Percentiles rank a stretch among this genome's conserved stretches.
Evolutionary conservation across 2,888 invertebrate species (phyloP).

Genomic region (Microchrysa polita): DNA sequence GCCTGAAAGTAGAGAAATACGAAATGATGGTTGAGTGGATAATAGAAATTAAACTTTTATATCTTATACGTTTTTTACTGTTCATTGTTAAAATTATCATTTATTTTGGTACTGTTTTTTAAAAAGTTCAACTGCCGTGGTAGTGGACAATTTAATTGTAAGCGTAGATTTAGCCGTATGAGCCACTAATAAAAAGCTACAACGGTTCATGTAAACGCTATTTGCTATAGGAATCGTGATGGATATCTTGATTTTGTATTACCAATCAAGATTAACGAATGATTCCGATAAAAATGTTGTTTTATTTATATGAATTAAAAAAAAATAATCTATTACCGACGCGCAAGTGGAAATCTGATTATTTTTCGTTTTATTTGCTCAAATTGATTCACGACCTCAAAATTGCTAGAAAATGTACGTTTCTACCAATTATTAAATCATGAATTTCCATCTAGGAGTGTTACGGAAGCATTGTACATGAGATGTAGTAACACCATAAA

Average conservation of each 20-base stretch:
- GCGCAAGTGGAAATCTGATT: too few species aligned
- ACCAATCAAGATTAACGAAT: slow-evolving; percentile 4
- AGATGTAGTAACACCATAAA: too few species aligned
- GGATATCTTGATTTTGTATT: background rate
- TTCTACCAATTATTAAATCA: slow-evolving; percentile 14
- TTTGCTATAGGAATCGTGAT: slow-evolving; percentile 1
- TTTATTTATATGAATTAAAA: too few species aligned
- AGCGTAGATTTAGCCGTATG: background rate
- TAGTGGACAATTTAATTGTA: background rate
- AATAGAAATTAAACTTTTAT: background rate
- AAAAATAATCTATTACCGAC: too few species aligned
- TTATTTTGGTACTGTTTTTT: background rate
- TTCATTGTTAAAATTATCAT: too few species aligned
- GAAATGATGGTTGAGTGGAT: background rate
- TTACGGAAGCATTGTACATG: too few species aligned
- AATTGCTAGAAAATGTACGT: background rate
- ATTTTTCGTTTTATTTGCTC: background rate
- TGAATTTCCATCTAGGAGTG: slow-evolving; percentile 9
- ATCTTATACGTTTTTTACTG: too few species aligned
- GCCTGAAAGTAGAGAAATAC: slow-evolving; percentile 68
- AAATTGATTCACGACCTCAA: background rate
- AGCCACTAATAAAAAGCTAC: background rate
- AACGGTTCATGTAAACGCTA: background rate
- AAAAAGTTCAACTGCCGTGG: background rate
- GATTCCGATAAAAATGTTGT: too few species aligned